Evolutionary conservation across 2,113 vertebrate genomes (phyloP).

Genomic region (Chunga burmeisteri): DNA sequence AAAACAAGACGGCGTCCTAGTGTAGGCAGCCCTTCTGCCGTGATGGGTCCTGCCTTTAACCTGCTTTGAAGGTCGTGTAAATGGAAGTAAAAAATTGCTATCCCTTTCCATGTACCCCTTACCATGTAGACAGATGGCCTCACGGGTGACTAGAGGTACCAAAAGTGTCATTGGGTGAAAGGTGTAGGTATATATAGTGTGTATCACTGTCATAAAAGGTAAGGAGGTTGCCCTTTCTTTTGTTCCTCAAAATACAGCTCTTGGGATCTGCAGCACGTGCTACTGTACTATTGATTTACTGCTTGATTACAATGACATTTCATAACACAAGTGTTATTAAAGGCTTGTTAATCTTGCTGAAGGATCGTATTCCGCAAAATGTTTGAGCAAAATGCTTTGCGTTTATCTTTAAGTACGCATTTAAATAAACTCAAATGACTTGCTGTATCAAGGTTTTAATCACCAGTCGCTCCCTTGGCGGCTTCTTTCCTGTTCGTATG

Average conservation of each 20-base stretch:
- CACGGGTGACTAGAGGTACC: not conserved
- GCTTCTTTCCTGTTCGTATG: not conserved
- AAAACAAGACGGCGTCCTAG: not conserved
- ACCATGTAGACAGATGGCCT: not conserved
- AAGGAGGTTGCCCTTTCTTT: not conserved
- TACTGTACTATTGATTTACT: slow-evolving; percentile 46
- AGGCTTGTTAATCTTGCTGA: slow-evolving; percentile 44
- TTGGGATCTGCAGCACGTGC: not conserved
- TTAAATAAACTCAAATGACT: slow-evolving; percentile 41
- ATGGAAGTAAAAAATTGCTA: not conserved
- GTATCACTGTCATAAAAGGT: not conserved
- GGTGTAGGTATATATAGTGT: not conserved
- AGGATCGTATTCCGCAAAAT: slow-evolving; percentile 38
- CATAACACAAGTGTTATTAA: slow-evolving; percentile 48
- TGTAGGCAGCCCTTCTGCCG: not conserved
- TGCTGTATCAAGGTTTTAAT: slow-evolving; percentile 25
- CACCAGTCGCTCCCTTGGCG: not conserved
- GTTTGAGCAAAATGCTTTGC: slow-evolving; percentile 36
- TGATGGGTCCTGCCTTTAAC: not conserved
- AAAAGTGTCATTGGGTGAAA: not conserved
- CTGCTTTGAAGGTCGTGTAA: not conserved
- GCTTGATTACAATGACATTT: slow-evolving; percentile 47
- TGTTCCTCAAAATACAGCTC: not conserved
- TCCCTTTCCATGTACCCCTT: not conserved
- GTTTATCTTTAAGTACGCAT: slow-evolving; percentile 26